Base-by-base conservation (phyloP, 1,140 invertebrate genomes). In the Drosophila lacteicornis region DNA sequence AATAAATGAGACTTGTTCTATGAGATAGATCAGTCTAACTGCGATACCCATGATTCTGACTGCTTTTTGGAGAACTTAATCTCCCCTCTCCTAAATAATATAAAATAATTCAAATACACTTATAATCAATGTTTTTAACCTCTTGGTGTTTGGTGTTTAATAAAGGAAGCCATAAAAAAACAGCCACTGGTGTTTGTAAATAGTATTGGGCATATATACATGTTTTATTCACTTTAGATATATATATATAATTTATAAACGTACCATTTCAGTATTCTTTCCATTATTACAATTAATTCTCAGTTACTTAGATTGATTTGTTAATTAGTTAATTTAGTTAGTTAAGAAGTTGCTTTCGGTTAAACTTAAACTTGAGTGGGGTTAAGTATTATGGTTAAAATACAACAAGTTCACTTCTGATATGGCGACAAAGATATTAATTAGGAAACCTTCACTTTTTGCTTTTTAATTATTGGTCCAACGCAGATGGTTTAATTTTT, bases 391-490 rank as follows among this genome's bases (percentile, higher is more conserved):
- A 80, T 57, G 68, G 61, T 67, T 82, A 83, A 88, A 80, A 79
- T 79, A 88, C 65, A 80, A 74, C 71, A 59, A 79, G 80, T 87
- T 90, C 56, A 67, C 45, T 85, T 85, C 66, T 81, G 85, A 85
- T 90, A 90, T 90, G 85, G 85, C 85, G 85, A 81, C 75, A 84
- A 82, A 67, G 75, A 82, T 84, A 73, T 71, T 74, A 63, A 69
- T 71, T 73, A 73, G 59, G 50, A 75, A 90, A 90, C 68, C 76
- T 80, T 30, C 27, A 6, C 27, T 30, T 30, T 30, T 6, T 30
- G 38, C 45, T 81, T 57, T 40, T 66, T 47, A 40, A 50, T 76
- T 68, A 77, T 88, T 88, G 80, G 76, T 88, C 84, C 77, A 83
- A 75, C 53, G 77, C 50, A 59, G 75, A 66, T 63, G 59, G 2